phyloP scores from a whole-genome alignment of 2,888 invertebrate genomes.

The Cynaeus angustus region DNA sequence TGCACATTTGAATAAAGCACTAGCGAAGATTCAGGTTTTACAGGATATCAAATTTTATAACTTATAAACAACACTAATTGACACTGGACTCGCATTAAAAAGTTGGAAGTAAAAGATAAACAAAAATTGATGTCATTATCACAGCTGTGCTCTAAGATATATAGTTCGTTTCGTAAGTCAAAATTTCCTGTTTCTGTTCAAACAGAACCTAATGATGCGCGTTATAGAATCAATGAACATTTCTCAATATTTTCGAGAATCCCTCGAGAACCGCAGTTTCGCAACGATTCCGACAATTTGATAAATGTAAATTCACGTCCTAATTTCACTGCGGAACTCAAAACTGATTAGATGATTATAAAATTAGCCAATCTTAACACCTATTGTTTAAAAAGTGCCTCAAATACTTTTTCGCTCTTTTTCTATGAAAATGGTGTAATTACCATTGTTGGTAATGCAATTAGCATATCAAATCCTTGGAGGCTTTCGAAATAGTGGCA shows the following conservation, averaged over 20 bases:
- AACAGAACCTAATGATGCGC: background rate
- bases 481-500: conserved; percentile 25
- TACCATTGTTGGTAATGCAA: conserved; percentile 26
- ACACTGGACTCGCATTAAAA: too few relatives aligned
- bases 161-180: background rate
- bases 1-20: background rate
- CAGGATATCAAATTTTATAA: background rate
- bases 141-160: background rate
- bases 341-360: conserved; percentile 27
- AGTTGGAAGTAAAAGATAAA: too few relatives aligned
- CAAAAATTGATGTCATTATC: too few relatives aligned
- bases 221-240: background rate
- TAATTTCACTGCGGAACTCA: conserved; percentile 26
- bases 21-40: background rate
- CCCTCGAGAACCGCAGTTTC: conserved; percentile 11
- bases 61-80: too few relatives aligned
- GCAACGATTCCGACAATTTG: conserved; percentile 10
- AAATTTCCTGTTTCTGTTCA: background rate
- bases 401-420: conserved; percentile 18
- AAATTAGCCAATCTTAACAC: conserved; percentile 29
- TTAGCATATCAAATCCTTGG: conserved; percentile 35
- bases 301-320: conserved; percentile 35
- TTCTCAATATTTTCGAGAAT: conserved; percentile 11
- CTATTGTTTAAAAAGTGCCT: conserved; percentile 32
- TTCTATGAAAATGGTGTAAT: conserved; percentile 30